phyloP scores from a whole-genome alignment of 2,113 vertebrate species.

The Tylochromis polylepis region DNA sequence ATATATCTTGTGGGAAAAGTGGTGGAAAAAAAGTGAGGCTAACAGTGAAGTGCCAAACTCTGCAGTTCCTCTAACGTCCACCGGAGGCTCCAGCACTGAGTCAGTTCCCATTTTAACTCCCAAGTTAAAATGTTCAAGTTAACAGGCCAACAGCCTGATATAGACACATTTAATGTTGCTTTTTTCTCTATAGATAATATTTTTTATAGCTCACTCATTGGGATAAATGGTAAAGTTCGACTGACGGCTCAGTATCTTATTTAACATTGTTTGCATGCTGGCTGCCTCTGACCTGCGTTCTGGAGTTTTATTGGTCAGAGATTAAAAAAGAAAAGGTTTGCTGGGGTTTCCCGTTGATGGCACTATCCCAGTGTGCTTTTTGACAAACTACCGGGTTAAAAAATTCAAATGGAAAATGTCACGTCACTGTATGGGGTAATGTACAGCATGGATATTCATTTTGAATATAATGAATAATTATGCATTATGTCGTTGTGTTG shows the following conservation, averaged over 20 bases:
- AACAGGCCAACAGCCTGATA: neutral
- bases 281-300: neutral
- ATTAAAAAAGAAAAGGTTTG: neutral
- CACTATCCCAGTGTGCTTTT: neutral
- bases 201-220: neutral
- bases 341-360: accelerated
- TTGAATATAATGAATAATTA: neutral
- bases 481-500: neutral
- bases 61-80: neutral
- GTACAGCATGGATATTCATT: accelerated
- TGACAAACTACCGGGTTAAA: neutral
- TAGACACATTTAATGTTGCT: neutral
- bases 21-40: neutral
- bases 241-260: neutral
- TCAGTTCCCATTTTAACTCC: neutral
- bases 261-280: neutral
- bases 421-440: neutral
- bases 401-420: neutral
- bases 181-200: neutral
- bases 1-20: neutral
- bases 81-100: neutral
- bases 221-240: neutral
- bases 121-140: neutral
- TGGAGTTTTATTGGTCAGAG: neutral
- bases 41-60: neutral